Evolutionary conservation across 1,140 invertebrate species (phyloP).

Genomic region (Drosophila ficusphila): DNA sequence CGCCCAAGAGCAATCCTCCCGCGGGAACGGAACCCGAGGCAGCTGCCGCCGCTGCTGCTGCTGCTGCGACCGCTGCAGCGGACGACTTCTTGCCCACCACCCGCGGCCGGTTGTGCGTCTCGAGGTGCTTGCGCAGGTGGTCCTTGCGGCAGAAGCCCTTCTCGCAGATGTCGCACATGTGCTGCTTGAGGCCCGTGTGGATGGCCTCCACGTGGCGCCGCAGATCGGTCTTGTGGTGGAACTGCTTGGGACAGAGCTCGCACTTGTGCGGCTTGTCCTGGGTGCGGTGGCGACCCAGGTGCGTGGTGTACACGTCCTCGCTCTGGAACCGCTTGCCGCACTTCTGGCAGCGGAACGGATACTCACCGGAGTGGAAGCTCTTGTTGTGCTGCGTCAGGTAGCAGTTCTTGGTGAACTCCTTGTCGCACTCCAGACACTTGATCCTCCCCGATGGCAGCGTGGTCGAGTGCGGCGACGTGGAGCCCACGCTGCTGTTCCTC

Average conservation of each 20-base stretch:
- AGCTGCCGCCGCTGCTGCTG: conserved; percentile 2
- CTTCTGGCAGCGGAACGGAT: conserved; percentile 92
- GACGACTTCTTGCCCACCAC: conserved; percentile 69
- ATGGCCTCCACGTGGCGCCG: conserved; percentile 92
- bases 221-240: conserved; percentile 95
- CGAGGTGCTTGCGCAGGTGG: conserved; percentile 96
- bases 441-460: conserved; percentile 85
- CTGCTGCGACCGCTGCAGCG: conserved; percentile 31
- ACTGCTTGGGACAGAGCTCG: conserved; percentile 93
- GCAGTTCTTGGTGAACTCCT: conserved; percentile 93
- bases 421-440: conserved; percentile 93
- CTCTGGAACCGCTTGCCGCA: conserved; percentile 93
- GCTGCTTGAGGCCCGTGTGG: conserved; percentile 93
- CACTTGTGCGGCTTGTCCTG: conserved; percentile 95
- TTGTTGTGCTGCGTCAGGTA: conserved; percentile 96
- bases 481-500: conserved; percentile 53
- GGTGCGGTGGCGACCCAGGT: conserved; percentile 89
- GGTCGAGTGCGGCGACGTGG: conserved; percentile 70
- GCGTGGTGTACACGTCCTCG: conserved; percentile 88
- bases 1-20: too few relatives aligned
- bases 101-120: conserved; percentile 89
- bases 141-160: conserved; percentile 97
- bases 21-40: too few relatives aligned
- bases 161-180: conserved; percentile 91
- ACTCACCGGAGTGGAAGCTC: conserved; percentile 93